Evolutionary conservation across 2,797 vertebrate genomes (phyloP).

Genomic region (Hephaestus fuliginosus): DNA sequence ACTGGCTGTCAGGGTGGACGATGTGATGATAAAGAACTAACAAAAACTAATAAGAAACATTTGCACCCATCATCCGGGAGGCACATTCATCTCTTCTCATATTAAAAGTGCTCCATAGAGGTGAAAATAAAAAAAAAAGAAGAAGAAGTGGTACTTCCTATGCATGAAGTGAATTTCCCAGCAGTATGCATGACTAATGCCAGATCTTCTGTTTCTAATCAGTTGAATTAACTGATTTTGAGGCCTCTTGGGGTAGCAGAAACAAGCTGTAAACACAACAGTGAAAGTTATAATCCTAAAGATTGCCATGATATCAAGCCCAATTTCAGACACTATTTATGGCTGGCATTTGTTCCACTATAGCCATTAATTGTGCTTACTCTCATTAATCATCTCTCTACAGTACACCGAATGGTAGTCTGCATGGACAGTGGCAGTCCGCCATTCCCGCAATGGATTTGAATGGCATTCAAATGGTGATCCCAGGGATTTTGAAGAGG

Average conservation of each 20-base stretch:
- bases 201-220: not conserved
- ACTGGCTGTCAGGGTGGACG: not conserved
- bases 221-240: not conserved
- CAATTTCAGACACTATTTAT: not conserved
- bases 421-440: not conserved
- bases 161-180: slow-evolving; percentile 10
- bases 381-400: not conserved
- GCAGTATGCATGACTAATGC: not conserved
- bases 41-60: not conserved
- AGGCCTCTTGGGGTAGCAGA: not conserved
- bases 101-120: not conserved
- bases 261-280: slow-evolving; percentile 9
- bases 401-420: not conserved
- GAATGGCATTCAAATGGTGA: not conserved
- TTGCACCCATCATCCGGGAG: not conserved
- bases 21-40: not conserved
- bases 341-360: not conserved
- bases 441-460: not conserved
- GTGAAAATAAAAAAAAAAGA: no score
- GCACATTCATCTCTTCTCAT: slow-evolving; percentile 6
- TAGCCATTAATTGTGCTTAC: not conserved
- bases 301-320: not conserved
- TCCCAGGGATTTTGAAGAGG: not conserved
- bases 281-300: not conserved
- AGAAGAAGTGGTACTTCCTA: not conserved